phyloP scores from a whole-genome alignment of 1,140 invertebrate genomes.

The Andricus grossulariae region DNA sequence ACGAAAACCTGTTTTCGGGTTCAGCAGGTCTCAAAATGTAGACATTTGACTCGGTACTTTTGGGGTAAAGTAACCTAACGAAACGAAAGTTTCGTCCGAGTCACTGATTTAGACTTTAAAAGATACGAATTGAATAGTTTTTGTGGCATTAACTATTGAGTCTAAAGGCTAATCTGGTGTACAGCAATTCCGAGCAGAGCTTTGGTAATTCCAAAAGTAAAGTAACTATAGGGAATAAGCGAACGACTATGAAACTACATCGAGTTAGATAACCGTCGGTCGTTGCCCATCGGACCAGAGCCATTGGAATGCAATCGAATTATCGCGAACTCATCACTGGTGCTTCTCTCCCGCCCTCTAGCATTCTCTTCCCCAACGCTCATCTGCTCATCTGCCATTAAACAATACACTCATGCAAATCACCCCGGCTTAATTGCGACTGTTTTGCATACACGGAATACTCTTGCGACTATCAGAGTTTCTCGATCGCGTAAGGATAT shows the following conservation, averaged over 20 bases:
- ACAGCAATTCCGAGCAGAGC: not conserved
- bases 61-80: too few relatives aligned
- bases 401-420: conserved; percentile 65
- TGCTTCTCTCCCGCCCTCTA: conserved; percentile 33
- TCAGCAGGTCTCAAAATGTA: too few relatives aligned
- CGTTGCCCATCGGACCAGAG: conserved; percentile 41
- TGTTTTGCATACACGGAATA: conserved; percentile 61
- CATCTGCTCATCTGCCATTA: conserved; percentile 48
- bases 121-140: too few relatives aligned
- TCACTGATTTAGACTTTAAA: too few relatives aligned
- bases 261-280: conserved; percentile 44
- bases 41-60: too few relatives aligned
- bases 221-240: conserved; percentile 13
- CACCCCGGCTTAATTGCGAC: conserved; percentile 57
- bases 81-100: too few relatives aligned
- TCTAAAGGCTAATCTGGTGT: not conserved
- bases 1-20: too few relatives aligned
- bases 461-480: conserved; percentile 57
- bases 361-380: conserved; percentile 29
- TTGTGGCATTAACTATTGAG: not conserved
- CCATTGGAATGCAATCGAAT: conserved; percentile 59
- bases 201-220: conserved; percentile 24
- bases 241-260: conserved; percentile 38
- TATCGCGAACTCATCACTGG: conserved; percentile 54
- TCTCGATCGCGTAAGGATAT: conserved; percentile 51